Evolutionary conservation across 2,113 vertebrate genomes (phyloP).

Genomic region (Callaeas wilsoni): DNA sequence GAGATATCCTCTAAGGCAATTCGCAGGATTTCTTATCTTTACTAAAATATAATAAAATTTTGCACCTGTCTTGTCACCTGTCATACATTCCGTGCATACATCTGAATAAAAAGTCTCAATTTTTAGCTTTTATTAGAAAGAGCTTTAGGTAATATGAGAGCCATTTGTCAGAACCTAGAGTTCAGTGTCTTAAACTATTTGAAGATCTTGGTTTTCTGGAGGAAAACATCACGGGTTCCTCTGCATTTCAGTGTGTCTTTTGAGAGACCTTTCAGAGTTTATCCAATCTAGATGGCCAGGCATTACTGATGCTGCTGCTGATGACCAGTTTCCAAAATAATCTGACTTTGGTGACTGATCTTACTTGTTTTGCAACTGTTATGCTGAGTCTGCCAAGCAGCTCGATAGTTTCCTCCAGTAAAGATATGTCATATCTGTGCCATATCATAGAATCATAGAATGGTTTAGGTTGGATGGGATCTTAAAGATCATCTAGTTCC

Average conservation of each 20-base stretch:
- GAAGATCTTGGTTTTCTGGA: background rate
- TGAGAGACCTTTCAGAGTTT: background rate
- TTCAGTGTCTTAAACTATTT: background rate
- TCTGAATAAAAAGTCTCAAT: background rate
- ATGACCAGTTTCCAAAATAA: background rate
- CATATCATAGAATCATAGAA: background rate
- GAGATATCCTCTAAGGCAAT: background rate
- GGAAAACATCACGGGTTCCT: background rate
- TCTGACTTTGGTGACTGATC: background rate
- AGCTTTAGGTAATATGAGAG: background rate
- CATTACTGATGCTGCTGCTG: background rate
- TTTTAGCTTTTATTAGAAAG: background rate
- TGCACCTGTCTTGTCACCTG: background rate
- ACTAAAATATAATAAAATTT: background rate
- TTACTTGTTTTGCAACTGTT: background rate
- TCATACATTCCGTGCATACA: background rate
- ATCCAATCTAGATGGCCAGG: fast-evolving
- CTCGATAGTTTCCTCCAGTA: background rate
- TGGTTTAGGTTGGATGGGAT: background rate
- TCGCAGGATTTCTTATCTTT: background rate
- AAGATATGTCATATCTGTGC: background rate
- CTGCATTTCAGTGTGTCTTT: background rate
- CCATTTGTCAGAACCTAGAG: background rate
- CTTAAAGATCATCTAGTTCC: background rate
- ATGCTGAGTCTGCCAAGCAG: background rate